Base-by-base conservation (phyloP, 2,888 invertebrate species). In the Anodontia alba region DNA sequence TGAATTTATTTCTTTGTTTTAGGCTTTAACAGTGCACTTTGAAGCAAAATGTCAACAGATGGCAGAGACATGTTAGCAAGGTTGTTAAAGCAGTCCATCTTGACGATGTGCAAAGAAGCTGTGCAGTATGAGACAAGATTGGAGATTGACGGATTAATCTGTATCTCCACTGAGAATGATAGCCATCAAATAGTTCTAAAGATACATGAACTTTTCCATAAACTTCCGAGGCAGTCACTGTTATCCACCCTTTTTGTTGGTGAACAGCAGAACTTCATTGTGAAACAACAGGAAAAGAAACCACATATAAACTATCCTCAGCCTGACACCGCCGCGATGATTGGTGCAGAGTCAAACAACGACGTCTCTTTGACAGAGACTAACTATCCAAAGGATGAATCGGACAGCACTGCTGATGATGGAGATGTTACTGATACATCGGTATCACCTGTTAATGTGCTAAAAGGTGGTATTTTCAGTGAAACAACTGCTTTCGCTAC, bases 121-220 rank as follows among this genome's bases (percentile, higher is more conserved):
- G 86, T 90, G 62, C 78, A 82, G 8, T 90, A 83, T 72, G 78
- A 79, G 15, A 57, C 80, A 10, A 80, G 78, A 17, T 82, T 90
- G 12, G 90, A 90, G 72, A 84, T 92, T 1, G 92, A 92, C 49
- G 91, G 91, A 3, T 89, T 92, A 23, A 83, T 92, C 26, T 90
- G 91, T 73, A 81, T 92, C 31, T 86, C 89, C 8, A 71, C 86
- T 5, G 90, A 88, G 26, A 83, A 87, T 29, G 81, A 84, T 20
- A 68, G 81, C 10, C 83, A 86, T 15, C 90, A 90, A 49, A 89
- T 92, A 38, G 89, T 91, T 17, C 81, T 90, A 54, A 90, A 88
- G 73, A 88, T 92, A 12, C 91, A 91, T 62, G 90, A 92, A 73
- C 74, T 85, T 33, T 82, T 92, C 66, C 76, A 82, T 33, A 84